Evolutionary conservation across 2,113 vertebrate species (phyloP).

Genomic region (Aspiorhynchus laticeps): DNA sequence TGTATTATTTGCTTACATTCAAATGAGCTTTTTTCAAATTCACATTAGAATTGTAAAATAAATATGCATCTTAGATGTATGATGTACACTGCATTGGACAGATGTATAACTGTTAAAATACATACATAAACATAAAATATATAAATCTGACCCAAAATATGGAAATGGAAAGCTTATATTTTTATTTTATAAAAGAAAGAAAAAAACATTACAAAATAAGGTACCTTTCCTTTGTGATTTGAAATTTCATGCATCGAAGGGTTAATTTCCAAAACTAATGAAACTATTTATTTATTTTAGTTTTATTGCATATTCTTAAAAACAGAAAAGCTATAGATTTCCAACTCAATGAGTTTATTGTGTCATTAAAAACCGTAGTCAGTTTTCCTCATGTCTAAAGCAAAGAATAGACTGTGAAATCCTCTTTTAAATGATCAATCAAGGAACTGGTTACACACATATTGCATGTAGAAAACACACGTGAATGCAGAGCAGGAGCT

Average conservation of each 20-base stretch:
- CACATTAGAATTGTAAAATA: background rate
- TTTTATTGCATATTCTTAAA: background rate
- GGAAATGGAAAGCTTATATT: background rate
- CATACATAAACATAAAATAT: background rate
- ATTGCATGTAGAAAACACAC: background rate
- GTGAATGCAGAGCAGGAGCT: background rate
- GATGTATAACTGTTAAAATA: background rate
- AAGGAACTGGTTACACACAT: background rate
- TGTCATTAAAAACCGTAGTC: background rate
- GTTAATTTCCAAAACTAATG: background rate
- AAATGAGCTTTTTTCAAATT: background rate
- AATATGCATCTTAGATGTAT: too few relatives aligned
- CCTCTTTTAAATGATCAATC: background rate
- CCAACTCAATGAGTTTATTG: background rate
- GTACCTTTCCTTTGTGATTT: too few relatives aligned
- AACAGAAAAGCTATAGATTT: background rate
- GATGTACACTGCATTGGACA: too few relatives aligned
- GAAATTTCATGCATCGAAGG: too few relatives aligned
- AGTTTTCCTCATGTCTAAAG: background rate
- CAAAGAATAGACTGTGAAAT: constrained; percentile 16
- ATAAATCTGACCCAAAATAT: background rate
- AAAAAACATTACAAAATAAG: background rate
- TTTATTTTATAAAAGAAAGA: background rate
- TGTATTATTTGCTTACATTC: too few relatives aligned
- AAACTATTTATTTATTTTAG: background rate